Base-by-base conservation (phyloP, 2,797 vertebrate genomes). In the Sandelia bainsii region DNA sequence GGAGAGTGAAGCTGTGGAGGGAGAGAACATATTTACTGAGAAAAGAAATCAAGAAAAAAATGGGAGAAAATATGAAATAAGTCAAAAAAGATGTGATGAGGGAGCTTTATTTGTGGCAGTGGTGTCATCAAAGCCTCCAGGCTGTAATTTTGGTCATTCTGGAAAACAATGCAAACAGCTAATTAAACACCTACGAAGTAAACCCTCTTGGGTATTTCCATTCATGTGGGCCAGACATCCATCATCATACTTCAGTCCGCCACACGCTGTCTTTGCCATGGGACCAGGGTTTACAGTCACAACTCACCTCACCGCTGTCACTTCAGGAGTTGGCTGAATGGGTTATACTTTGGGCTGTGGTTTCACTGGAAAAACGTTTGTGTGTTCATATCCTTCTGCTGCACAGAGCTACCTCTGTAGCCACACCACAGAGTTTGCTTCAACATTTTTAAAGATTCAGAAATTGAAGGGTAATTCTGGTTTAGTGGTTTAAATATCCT, bases 121-220 rank as follows among this genome's bases (percentile, higher is more conserved):
- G 62, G 72, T 53, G 57, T 64, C 2, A 10, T 51, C 3, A 22
- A 68, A 19, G 17, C 49, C 39, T 54, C 42, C 17, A 20, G 62
- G 68, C 67, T 79, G 34, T 69, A 72, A 77, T 80, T 81, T 64
- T 48, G 72, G 78, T 69, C 46, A 19, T 14, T 75, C 19, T 63
- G 62, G 56, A 69, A 83, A 82, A 88, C 86, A 84, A 86, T 78
- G 62, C 72, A 79, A 76, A 8, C 69, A 61, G 59, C 69, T 72
- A 72, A 86, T 83, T 79, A 79, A 87, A 87, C 86, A 85, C 80
- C 84, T 79, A 81, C 60, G 2, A 57, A 20, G 61, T 51, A 60
- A 78, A 67, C 20, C 13, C 1, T 0, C 65, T 39, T 9, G 39
- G 68, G 48, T 37, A 8, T n/a, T 22, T 77, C 39, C 63, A 72